Conservation (phyloP, 2,888 invertebrate species). For the Liposcelis brunnea region DNA sequence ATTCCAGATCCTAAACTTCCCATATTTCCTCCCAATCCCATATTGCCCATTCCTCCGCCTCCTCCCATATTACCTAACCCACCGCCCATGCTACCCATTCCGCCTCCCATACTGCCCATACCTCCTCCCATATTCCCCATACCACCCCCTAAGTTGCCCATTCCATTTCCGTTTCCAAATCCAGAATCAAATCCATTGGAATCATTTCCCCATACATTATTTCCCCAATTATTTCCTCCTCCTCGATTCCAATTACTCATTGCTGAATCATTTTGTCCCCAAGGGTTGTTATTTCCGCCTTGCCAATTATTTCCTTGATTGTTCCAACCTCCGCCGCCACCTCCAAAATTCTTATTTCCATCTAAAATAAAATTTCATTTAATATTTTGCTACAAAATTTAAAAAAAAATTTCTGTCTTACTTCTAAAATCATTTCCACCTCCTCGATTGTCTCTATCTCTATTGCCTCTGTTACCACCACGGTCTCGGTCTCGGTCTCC, state of each 20-base stretch:
- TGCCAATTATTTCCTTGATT: neutral
- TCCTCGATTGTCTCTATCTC: neutral
- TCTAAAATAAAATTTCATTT: too few species aligned
- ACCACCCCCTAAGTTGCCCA: neutral
- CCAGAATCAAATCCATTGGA: too few species aligned
- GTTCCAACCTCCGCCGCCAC: slow-evolving; percentile 3
- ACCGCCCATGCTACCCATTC: slow-evolving; percentile 2
- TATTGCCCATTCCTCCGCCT: neutral
- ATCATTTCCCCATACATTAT: neutral
- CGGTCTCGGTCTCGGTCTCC: neutral
- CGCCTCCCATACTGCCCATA: neutral
- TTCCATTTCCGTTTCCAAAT: too few species aligned
- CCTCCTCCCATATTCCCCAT: neutral
- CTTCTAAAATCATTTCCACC: neutral
- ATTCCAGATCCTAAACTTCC: neutral
- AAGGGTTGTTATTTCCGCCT: slow-evolving; percentile 3
- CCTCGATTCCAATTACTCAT: neutral
- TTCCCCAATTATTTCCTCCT: slow-evolving; percentile 1
- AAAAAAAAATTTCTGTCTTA: too few species aligned
- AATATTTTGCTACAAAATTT: too few species aligned
- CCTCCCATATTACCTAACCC: neutral
- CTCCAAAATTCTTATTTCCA: neutral
- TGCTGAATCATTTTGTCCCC: neutral
- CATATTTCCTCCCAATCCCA: neutral
- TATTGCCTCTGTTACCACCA: neutral